Evolutionary conservation across 1,140 invertebrate species (phyloP).

Genomic region (Drosophila funebris): DNA sequence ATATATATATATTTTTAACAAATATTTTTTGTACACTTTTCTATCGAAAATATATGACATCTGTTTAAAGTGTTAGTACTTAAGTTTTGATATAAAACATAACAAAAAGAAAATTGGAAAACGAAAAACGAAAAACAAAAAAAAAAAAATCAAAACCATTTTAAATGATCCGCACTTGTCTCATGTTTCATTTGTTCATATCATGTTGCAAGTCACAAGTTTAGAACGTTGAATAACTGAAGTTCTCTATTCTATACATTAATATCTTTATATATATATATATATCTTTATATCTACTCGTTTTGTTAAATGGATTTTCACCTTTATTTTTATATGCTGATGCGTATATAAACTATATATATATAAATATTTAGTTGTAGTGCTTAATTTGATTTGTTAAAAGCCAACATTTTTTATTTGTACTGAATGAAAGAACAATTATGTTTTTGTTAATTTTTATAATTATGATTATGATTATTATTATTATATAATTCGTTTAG

Average conservation of each 20-base stretch:
- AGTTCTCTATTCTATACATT: slow-evolving; percentile 45
- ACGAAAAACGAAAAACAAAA: background rate
- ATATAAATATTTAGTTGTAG: slow-evolving; percentile 55
- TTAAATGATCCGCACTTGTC: slow-evolving; percentile 37
- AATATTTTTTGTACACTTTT: slow-evolving; percentile 57
- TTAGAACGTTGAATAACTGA: slow-evolving; percentile 52
- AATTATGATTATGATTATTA: slow-evolving; percentile 37
- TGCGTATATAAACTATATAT: slow-evolving; percentile 46
- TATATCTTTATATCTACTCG: too few relatives aligned
- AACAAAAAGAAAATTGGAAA: background rate
- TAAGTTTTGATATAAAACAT: slow-evolving; percentile 31
- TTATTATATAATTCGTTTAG: slow-evolving; percentile 44
- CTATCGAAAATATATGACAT: slow-evolving; percentile 32
- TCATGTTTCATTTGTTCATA: slow-evolving; percentile 76
- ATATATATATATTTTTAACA: slow-evolving; percentile 32
- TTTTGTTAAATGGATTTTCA: slow-evolving; percentile 76
- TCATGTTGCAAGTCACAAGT: slow-evolving; percentile 74
- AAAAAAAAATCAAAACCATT: background rate
- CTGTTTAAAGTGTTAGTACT: slow-evolving; percentile 50
- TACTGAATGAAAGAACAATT: slow-evolving; percentile 65
- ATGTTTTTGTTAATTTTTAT: slow-evolving; percentile 72
- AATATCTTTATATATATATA: too few relatives aligned
- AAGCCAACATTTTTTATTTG: slow-evolving; percentile 61
- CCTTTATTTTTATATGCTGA: slow-evolving; percentile 48
- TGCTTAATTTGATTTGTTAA: slow-evolving; percentile 46